Evolutionary conservation across 1,140 invertebrate genomes (phyloP), one percentile per base, ranked within the genome.

Genomic region (Monochamus saltuarius): DNA sequence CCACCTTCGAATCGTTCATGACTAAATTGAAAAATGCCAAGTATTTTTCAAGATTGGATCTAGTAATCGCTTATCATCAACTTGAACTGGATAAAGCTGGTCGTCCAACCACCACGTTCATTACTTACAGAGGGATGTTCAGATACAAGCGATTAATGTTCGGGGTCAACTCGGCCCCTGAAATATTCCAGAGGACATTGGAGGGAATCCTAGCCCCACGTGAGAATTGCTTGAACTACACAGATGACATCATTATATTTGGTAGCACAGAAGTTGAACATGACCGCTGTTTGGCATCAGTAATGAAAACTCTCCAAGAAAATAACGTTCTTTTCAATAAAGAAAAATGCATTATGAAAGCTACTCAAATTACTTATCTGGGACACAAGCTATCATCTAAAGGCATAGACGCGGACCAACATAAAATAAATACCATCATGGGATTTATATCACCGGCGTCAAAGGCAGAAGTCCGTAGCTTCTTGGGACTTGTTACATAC

Each of bases 41-140:
- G 35, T 60, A 40, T 22, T 66, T 68, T 45, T 63, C 56, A 8
- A 34, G 47, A 47, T 14, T 64, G n/a, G 60, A 66, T 39, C 53
- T 66, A 17, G 40, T 52, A 53, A 35, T 43, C 7, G 56, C 38
- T 9, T 64, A 56, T 36, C 46, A 66, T 22, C 61, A 64, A 47
- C 17, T 64, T 11, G 53, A 43, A 40, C 19, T 66, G 7, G 49
- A 53, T 47, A 37, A 59, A 49, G 57, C 72, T 19, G 65, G 65
- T 19, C 52, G 70, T 14, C 39, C 70, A 19, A 74, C 76, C 35
- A 78, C 75, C 14, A 75, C 75, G 38, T 77, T 76, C 61, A 69
- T 67, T n/a, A 17, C 72, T n/a, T 69, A 68, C 37, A 64, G 66
- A 53, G 75, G 76, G 10, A 51, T 74, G 37, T 77, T 63, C 63